These are phyloP conservation scores for Loriculus beryllinus DNA, from an alignment of 2,797 vertebrate genomes.

Conservation along the genomic window DNA sequence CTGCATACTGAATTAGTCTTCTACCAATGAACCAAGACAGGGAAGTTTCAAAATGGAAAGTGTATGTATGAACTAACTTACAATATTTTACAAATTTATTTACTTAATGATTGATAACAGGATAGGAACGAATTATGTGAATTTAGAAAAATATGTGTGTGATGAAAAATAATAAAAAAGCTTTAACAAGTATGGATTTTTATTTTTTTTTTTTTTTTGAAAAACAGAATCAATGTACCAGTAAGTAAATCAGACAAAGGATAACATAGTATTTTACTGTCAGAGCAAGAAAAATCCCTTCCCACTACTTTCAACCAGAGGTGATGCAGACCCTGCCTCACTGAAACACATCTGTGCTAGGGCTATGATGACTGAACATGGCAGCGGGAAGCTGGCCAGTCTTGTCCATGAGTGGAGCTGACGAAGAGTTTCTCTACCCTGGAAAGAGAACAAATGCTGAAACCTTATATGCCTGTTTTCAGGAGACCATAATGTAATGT, in stretches of 20 bases:
- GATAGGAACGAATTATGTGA: background rate
- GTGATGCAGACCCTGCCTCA: background rate
- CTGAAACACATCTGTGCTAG: fast-evolving
- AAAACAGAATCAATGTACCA: background rate
- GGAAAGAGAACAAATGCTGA: background rate
- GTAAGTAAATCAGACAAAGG: background rate
- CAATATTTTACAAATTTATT: background rate
- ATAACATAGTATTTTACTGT: background rate
- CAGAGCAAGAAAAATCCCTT: background rate
- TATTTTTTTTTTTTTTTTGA: no score
- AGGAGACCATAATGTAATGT: background rate
- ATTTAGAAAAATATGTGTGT: background rate
- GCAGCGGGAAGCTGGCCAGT: fast-evolving
- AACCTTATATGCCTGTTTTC: background rate
- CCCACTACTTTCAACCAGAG: background rate
- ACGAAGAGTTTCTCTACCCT: background rate
- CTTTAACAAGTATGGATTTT: background rate
- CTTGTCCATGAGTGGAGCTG: no score
- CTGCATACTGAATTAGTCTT: background rate
- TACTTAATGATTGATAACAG: background rate
- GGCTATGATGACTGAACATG: fast-evolving
- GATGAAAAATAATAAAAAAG: background rate
- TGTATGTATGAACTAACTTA: background rate
- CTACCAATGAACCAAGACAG: background rate
- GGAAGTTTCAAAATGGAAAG: background rate